These are phyloP conservation scores for Syngnathus rostellatus DNA, from an alignment of 2,797 vertebrate species.

Conservation along the genomic window DNA sequence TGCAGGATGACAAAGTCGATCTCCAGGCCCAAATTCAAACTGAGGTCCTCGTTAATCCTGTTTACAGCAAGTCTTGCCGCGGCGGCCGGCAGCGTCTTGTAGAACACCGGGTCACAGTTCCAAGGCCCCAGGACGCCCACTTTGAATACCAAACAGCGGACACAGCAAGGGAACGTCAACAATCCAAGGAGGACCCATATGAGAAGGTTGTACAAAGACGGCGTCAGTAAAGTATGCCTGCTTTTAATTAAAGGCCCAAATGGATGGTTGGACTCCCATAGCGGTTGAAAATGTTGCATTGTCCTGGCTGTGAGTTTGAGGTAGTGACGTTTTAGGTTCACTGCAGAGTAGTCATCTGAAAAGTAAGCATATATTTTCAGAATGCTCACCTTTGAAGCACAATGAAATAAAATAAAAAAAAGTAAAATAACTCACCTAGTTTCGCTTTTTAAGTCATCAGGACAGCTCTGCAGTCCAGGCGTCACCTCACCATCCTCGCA, in stretches of 20 bases:
- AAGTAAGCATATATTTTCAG: neutral
- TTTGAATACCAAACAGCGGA: conserved; percentile 66
- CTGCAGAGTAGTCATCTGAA: neutral
- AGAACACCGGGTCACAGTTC: conserved; percentile 67
- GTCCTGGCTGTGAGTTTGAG: conserved; percentile 44
- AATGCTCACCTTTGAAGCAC: neutral
- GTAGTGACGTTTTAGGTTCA: conserved; percentile 1
- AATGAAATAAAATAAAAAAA: neutral
- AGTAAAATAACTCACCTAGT: conserved; percentile 26
- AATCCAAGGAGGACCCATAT: conserved; percentile 68
- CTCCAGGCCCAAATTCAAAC: conserved; percentile 51
- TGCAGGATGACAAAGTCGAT: conserved; percentile 65
- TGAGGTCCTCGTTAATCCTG: conserved; percentile 62
- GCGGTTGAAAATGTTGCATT: conserved; percentile 68
- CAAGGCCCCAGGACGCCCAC: conserved; percentile 74
- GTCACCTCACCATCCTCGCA: conserved; percentile 28
- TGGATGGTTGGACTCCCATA: conserved; percentile 52
- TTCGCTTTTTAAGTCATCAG: conserved; percentile 24
- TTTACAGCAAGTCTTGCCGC: conserved; percentile 62
- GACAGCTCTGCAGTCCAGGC: conserved; percentile 17
- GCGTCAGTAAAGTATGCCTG: conserved; percentile 35
- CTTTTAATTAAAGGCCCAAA: conserved; percentile 38
- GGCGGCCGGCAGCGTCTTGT: conserved; percentile 59
- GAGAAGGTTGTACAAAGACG: conserved; percentile 49
- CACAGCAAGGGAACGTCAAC: conserved; percentile 63